These are phyloP conservation scores for Chloroceryle amazona DNA, from an alignment of 2,797 vertebrate species.

Conservation along the genomic window DNA sequence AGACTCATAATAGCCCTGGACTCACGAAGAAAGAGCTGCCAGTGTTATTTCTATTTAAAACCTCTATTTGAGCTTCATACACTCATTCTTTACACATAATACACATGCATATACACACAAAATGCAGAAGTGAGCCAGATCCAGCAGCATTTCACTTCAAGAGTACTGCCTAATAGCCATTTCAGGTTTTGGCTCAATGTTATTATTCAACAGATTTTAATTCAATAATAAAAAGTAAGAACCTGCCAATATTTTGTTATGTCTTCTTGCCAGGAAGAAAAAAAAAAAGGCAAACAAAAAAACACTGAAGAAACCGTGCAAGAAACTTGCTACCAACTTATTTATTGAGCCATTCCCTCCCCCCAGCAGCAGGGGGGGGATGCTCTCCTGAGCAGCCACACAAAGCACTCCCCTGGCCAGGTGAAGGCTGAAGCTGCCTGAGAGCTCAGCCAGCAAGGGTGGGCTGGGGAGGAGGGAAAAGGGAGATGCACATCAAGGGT, in stretches of 20 bases:
- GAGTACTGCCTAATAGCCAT: background rate
- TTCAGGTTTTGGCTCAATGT: conserved; percentile 29
- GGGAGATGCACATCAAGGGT: background rate
- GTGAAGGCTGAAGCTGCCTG: background rate
- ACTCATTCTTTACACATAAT: conserved; percentile 13
- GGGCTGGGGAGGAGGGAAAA: background rate
- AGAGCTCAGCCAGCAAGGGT: background rate
- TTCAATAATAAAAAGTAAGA: conserved; percentile 25
- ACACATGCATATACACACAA: background rate
- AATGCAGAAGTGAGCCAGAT: background rate
- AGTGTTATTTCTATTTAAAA: conserved; percentile 51
- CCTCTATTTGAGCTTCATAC: background rate
- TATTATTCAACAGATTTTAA: conserved; percentile 51
- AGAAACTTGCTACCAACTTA: background rate
- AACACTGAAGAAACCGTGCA: background rate
- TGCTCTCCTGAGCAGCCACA: background rate
- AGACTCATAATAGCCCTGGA: conserved; percentile 19
- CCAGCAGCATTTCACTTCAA: background rate
- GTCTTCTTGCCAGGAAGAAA: background rate
- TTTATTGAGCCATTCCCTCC: accelerated
- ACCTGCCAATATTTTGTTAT: background rate
- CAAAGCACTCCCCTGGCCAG: background rate
- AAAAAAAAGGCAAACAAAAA: background rate
- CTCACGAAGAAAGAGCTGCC: conserved; percentile 6
- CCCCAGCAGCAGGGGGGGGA: background rate